A percentile compares a stretch with the other conserved stretches of the same genome.
phyloP scores from a whole-genome alignment of 2,113 vertebrate genomes.

The Ibidorhyncha struthersii region DNA sequence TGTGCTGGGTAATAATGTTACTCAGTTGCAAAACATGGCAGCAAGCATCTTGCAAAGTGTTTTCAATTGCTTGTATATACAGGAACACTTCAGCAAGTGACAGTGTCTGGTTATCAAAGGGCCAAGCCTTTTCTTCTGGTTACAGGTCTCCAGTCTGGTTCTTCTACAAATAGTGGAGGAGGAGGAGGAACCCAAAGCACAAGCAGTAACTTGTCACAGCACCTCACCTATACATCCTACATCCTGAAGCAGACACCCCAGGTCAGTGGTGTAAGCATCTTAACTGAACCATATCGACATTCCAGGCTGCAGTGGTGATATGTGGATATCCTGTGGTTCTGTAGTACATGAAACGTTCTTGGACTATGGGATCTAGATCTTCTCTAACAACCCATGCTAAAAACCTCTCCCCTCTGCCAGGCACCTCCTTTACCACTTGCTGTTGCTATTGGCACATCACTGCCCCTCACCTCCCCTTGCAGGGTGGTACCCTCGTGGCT shows the following conservation, averaged over 20 bases:
- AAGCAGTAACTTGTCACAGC: constrained; percentile 86
- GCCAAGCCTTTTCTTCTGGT: constrained; percentile 8
- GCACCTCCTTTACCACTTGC: not conserved
- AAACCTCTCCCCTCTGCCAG: not conserved
- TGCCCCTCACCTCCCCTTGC: not conserved
- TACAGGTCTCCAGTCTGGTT: constrained; percentile 87
- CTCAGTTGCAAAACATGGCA: not conserved
- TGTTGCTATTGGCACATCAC: not conserved
- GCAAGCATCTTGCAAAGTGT: not conserved
- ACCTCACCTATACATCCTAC: constrained; percentile 96
- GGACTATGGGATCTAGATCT: not conserved
- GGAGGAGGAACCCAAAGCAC: constrained; percentile 77
- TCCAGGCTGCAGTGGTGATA: not conserved
- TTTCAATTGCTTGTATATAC: not conserved
- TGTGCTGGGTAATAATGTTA: not conserved
- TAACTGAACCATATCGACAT: not conserved
- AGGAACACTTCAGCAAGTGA: not conserved
- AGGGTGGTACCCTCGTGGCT: not conserved
- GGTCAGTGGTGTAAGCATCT: constrained; percentile 63
- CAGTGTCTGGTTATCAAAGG: not conserved
- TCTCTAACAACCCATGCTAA: not conserved
- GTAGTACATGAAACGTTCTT: not conserved
- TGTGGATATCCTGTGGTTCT: not conserved
- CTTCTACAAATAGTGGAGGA: constrained; percentile 67
- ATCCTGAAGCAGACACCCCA: constrained; percentile 97